Base-by-base conservation (phyloP, 2,888 invertebrate species). In the Rhingia campestris region DNA sequence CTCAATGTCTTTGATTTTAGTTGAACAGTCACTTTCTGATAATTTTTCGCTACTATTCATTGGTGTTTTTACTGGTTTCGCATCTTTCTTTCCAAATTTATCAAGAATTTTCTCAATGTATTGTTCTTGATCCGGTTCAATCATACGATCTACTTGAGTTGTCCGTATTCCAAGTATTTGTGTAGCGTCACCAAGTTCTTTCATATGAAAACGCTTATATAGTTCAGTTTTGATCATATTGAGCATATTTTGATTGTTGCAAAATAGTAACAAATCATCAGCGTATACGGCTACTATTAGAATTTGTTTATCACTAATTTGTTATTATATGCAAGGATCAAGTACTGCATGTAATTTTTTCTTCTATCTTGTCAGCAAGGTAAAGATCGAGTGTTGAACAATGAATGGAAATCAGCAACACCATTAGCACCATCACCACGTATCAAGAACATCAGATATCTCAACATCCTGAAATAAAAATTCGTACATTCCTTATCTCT, bases 111-210 rank as follows among this genome's bases (percentile, higher is more conserved):
- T 81, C 49, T 81, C 22, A 63, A 64, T 64, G 10, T 51, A 64
- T 30, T 64, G 41, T 12, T 66, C 53, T 14, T 66, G 43, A 12
- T 53, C 43, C 66, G 53, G 12, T 59, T 10, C 53, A 70, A 53
- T 33, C 6, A 39, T 75, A 32, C 63, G 14, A 63, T 72, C 2
- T 61, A 14, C 41, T 32, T 63, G 49, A 43, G 69, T 64, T 12
- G 76, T 82, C 9, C 63, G 54, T 73, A 82, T 67, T 49, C 77
- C 70, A 56, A 81, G 61, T 30, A 72, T 47, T 22, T 81, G 63
- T 33, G 61, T 43, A 6, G 67, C 67, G 7, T n/a, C n/a, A 39
- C 73, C 61, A 45, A 80, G 72, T 64, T 79, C 53, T 32, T 79
- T 79, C 56, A 66, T 72, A n/a, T 64, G 58, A 59, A 51, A 67